These are phyloP conservation scores for Acanthurus lineatus DNA, from an alignment of 2,797 vertebrate species.

Conservation along the genomic window DNA sequence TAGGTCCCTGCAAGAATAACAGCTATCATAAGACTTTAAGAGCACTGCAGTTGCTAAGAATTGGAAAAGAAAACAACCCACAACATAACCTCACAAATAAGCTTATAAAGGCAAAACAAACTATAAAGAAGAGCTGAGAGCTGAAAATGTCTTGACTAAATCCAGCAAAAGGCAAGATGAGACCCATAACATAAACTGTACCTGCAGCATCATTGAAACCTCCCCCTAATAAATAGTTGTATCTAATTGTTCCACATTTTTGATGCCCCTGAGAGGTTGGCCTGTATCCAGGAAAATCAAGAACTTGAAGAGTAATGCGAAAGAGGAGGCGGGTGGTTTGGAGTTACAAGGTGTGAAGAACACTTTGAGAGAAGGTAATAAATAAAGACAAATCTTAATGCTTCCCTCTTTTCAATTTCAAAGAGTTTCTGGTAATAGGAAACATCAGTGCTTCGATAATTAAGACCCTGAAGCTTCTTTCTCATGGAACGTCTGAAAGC, in stretches of 20 bases:
- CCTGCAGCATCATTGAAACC: conserved; percentile 43
- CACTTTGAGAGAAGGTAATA: not conserved
- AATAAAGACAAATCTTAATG: not conserved
- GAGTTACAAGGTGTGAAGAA: conserved; percentile 11
- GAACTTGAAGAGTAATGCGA: conserved; percentile 32
- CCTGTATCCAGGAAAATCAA: conserved; percentile 58
- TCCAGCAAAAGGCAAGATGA: conserved; percentile 62
- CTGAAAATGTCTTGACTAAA: conserved; percentile 13
- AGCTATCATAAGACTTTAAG: conserved; percentile 43
- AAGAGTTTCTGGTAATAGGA: not conserved
- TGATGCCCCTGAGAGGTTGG: conserved; percentile 41
- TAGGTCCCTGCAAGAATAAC: conserved; percentile 88
- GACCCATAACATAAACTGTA: conserved; percentile 61
- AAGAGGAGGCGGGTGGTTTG: conserved; percentile 6
- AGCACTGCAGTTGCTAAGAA: not conserved
- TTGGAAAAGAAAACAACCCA: not conserved
- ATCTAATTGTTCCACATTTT: conserved; percentile 65
- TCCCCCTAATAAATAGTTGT: conserved; percentile 62
- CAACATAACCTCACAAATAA: too few species aligned
- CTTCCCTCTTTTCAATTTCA: not conserved
- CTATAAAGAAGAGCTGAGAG: conserved; percentile 8
- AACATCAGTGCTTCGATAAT: not conserved
- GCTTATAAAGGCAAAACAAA: conserved; percentile 21
- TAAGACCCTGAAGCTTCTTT: not conserved
- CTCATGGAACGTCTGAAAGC: not conserved